A percentile compares a stretch with the other conserved stretches of the same genome.
These are phyloP conservation scores for Heliconius congener DNA, from an alignment of 1,140 invertebrate species.

Conservation along the genomic window DNA sequence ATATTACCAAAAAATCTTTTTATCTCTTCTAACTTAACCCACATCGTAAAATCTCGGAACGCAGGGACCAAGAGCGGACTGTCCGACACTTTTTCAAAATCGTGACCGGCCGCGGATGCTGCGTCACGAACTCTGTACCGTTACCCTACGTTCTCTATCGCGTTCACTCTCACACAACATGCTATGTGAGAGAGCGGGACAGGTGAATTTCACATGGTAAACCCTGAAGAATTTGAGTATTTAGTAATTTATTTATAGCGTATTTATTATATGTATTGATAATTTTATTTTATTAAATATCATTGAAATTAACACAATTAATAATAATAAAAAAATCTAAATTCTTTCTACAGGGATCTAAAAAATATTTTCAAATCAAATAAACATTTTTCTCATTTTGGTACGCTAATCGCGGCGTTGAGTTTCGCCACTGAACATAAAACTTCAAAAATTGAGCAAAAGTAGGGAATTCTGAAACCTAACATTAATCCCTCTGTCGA, in stretches of 20 bases:
- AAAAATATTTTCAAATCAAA: no score
- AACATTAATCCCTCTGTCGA: no score
- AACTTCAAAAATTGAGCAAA: no score
- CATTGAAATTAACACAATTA: not conserved
- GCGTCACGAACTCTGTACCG: conserved; percentile 72
- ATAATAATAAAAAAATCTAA: no score
- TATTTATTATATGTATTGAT: conserved; percentile 4
- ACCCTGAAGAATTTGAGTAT: conserved; percentile 51
- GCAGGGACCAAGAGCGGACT: conserved; percentile 54
- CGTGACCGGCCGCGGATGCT: conserved; percentile 67
- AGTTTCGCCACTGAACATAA: no score
- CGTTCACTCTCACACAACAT: conserved; percentile 47
- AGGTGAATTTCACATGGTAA: conserved; percentile 36
- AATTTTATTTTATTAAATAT: not conserved
- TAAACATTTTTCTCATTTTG: no score
- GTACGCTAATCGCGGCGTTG: no score
- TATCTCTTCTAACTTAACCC: conserved; percentile 42
- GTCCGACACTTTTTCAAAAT: conserved; percentile 78
- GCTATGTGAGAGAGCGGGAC: conserved; percentile 47
- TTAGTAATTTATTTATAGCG: conserved; percentile 25
- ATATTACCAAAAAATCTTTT: not conserved
- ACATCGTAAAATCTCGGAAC: conserved; percentile 51
- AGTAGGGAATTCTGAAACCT: no score
- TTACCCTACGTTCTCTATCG: conserved; percentile 56
- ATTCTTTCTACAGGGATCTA: no score